Evolutionary conservation across 2,888 invertebrate species (phyloP).

Genomic region (Brenthis daphne): DNA sequence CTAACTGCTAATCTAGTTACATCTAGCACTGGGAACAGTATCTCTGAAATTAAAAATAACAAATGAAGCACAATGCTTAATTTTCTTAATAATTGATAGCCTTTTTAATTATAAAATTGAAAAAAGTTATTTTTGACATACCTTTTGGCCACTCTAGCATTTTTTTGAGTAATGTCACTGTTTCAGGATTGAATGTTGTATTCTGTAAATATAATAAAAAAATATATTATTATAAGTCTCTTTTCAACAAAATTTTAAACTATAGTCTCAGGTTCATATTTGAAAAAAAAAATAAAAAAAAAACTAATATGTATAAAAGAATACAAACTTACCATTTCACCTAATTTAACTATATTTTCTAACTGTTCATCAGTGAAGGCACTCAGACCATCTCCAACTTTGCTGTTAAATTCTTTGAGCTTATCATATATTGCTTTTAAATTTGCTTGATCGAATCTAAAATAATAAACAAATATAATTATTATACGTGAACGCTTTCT

Average conservation of each 20-base stretch:
- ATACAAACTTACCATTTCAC: constrained; percentile 68
- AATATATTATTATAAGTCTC: neutral
- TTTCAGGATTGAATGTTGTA: constrained; percentile 65
- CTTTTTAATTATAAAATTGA: no score
- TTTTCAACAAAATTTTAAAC: no score
- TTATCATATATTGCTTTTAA: constrained; percentile 88
- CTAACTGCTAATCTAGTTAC: constrained; percentile 91
- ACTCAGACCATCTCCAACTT: constrained; percentile 75
- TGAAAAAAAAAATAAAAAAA: neutral
- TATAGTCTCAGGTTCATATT: neutral
- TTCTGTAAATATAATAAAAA: constrained; percentile 54
- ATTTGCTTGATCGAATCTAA: constrained; percentile 91
- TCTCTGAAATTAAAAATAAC: constrained; percentile 76
- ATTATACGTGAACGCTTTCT: no score
- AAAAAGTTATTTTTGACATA: constrained; percentile 48
- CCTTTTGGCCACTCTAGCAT: constrained; percentile 89
- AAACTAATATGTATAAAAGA: no score
- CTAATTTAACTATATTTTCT: constrained; percentile 84
- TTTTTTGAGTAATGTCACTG: constrained; percentile 81
- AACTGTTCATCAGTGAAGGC: constrained; percentile 81
- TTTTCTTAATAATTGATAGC: no score
- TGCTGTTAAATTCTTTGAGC: constrained; percentile 87
- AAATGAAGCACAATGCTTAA: neutral
- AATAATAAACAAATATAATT: constrained; percentile 44
- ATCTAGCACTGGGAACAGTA: constrained; percentile 94